Conservation (phyloP, 2,113 vertebrate genomes). For the Pionites leucogaster region DNA sequence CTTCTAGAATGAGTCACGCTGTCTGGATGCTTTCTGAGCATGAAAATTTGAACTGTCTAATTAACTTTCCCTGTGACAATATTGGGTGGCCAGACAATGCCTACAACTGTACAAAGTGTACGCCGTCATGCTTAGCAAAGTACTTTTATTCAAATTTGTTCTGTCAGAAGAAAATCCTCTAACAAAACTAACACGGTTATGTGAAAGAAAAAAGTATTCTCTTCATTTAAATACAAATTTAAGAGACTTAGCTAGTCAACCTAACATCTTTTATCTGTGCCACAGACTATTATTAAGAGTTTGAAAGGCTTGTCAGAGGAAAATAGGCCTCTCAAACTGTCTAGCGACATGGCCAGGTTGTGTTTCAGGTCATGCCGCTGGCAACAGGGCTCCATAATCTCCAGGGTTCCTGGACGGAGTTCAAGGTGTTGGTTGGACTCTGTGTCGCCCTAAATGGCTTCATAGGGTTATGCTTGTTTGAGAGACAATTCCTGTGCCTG, state of each 20-base stretch:
- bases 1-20: neutral
- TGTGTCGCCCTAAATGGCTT: slow-evolving; percentile 34
- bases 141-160: slow-evolving; percentile 52
- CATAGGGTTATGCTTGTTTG: slow-evolving; percentile 53
- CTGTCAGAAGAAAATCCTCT: slow-evolving; percentile 61
- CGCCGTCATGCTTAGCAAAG: slow-evolving; percentile 32
- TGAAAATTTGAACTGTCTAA: slow-evolving; percentile 44
- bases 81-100: neutral
- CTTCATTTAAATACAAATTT: slow-evolving; percentile 49
- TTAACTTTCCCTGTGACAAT: slow-evolving; percentile 44
- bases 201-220: neutral
- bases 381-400: slow-evolving; percentile 31
- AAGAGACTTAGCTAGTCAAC: slow-evolving; percentile 40
- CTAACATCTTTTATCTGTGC: slow-evolving; percentile 30
- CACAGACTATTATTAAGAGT: slow-evolving; percentile 28
- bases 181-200: slow-evolving; percentile 42
- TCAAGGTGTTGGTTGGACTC: slow-evolving; percentile 59
- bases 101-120: slow-evolving; percentile 39
- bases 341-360: slow-evolving; percentile 49
- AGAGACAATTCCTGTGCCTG: slow-evolving; percentile 57
- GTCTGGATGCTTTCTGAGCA: slow-evolving; percentile 15
- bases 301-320: slow-evolving; percentile 13
- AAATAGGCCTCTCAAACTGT: slow-evolving; percentile 43
- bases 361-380: slow-evolving; percentile 51
- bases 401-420: slow-evolving; percentile 48